These are phyloP conservation scores for Drosophila atripex DNA, from an alignment of 2,888 invertebrate species.

Conservation along the genomic window DNA sequence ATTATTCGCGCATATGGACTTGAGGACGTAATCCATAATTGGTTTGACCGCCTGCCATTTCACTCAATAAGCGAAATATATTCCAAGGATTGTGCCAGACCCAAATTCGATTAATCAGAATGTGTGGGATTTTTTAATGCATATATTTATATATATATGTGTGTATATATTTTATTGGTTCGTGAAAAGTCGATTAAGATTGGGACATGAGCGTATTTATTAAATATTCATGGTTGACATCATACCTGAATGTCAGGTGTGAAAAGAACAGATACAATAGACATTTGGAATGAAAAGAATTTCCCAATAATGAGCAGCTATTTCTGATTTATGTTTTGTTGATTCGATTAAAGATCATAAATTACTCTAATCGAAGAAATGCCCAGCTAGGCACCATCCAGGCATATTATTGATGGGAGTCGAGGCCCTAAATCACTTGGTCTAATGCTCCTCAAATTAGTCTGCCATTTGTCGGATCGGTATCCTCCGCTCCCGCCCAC, in stretches of 20 bases:
- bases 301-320: background rate
- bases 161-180: background rate
- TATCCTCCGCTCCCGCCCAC: background rate
- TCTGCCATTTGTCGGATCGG: conserved; percentile 52
- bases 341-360: conserved; percentile 8
- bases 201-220: background rate
- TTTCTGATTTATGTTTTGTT: background rate
- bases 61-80: conserved; percentile 38
- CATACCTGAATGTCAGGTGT: background rate
- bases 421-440: conserved; percentile 61
- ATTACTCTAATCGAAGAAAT: conserved; percentile 13
- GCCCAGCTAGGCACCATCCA: conserved; percentile 18
- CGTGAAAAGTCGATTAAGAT: conserved; percentile 1
- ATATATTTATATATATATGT: too few relatives aligned
- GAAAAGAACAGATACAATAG: background rate
- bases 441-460: conserved; percentile 66
- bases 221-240: background rate
- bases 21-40: conserved; percentile 74
- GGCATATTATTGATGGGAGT: conserved; percentile 42
- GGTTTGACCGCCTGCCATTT: conserved; percentile 56
- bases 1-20: conserved; percentile 75
- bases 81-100: conserved; percentile 28
- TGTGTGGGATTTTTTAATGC: background rate
- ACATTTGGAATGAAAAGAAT: background rate
- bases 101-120: conserved; percentile 4